A percentile compares a stretch with the other conserved stretches of the same genome.
Evolutionary conservation across 2,797 vertebrate genomes (phyloP).

Genomic region (Oreochromis mossambicus): DNA sequence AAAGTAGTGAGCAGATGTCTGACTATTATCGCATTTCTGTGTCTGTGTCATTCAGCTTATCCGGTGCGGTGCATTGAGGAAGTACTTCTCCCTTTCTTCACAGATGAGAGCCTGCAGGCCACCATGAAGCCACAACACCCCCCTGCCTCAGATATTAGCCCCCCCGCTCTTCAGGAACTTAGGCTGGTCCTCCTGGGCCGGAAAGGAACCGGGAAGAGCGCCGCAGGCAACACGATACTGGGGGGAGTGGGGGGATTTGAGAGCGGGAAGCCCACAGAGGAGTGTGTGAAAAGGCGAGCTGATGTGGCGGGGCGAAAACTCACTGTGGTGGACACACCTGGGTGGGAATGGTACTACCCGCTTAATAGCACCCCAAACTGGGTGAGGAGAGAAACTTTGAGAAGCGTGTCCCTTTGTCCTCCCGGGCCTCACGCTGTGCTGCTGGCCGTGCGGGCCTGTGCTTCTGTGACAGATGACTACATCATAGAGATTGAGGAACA

Average conservation of each 20-base stretch:
- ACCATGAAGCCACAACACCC: constrained; percentile 16
- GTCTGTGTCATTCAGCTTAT: constrained; percentile 41
- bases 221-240: constrained; percentile 71
- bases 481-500: constrained; percentile 70
- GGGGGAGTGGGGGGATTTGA: constrained; percentile 55
- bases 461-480: constrained; percentile 64
- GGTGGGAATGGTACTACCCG: constrained; percentile 81
- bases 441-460: constrained; percentile 67
- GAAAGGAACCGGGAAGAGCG: constrained; percentile 74
- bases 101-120: constrained; percentile 51
- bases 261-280: constrained; percentile 73
- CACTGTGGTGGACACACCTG: constrained; percentile 76
- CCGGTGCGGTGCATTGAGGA: constrained; percentile 54
- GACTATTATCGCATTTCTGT: constrained; percentile 1
- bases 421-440: constrained; percentile 75
- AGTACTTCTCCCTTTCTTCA: constrained; percentile 60
- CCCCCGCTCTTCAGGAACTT: constrained; percentile 50
- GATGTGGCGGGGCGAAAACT: constrained; percentile 60
- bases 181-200: constrained; percentile 74
- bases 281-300: constrained; percentile 64
- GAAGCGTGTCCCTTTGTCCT: constrained; percentile 70
- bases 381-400: constrained; percentile 72
- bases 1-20: neutral
- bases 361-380: constrained; percentile 74
- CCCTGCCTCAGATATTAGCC: neutral